A percentile compares a stretch with the other conserved stretches of the same genome.
These are phyloP conservation scores for Busseola fusca DNA, from an alignment of 2,888 invertebrate species.

Conservation along the genomic window DNA sequence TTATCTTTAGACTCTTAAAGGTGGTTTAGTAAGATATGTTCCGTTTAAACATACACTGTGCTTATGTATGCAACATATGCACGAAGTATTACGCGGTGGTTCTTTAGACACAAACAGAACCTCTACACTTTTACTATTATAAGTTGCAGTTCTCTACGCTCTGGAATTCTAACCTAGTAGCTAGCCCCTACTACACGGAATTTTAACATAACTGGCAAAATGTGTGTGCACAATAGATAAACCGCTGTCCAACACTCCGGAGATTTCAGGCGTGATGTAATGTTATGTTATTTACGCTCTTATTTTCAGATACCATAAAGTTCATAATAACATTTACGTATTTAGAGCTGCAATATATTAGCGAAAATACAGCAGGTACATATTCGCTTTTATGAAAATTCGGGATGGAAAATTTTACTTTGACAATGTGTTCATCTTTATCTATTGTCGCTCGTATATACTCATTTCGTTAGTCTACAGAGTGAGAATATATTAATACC, in stretches of 20 bases:
- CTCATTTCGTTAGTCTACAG: neutral
- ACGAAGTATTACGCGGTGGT: neutral
- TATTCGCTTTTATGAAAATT: neutral
- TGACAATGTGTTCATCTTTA: neutral
- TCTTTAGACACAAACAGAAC: neutral
- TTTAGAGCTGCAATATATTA: neutral
- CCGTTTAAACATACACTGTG: neutral
- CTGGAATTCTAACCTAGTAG: neutral
- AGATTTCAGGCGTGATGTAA: neutral
- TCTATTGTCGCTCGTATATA: neutral
- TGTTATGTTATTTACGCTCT: neutral
- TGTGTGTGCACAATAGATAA: neutral
- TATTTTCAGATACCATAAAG: neutral
- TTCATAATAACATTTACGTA: neutral
- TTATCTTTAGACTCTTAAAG: conserved; percentile 5
- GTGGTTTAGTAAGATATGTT: conserved; percentile 4
- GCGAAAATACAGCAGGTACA: neutral
- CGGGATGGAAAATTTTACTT: neutral
- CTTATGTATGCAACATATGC: neutral
- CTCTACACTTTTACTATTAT: neutral
- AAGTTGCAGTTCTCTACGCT: neutral
- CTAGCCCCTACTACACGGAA: neutral
- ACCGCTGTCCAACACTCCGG: neutral
- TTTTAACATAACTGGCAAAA: neutral
- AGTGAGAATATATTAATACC: conserved; percentile 2